Conservation (phyloP, 2,888 invertebrate genomes). For the Dorcus parallelipipedus region DNA sequence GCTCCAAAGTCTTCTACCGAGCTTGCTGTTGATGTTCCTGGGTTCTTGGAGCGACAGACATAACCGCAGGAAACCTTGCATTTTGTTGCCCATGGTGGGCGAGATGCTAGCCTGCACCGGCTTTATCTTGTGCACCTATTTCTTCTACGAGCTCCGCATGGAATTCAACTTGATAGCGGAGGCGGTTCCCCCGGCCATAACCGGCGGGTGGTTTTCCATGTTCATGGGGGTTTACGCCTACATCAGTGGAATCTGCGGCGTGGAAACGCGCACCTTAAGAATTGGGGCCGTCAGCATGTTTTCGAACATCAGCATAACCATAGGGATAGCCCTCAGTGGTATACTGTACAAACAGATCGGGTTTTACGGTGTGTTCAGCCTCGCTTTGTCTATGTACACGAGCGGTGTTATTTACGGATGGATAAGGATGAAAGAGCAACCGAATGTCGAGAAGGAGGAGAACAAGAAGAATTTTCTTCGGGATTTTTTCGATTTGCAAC, state of each 20-base stretch:
- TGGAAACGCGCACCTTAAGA: conserved; percentile 56
- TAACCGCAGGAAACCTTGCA: conserved; percentile 68
- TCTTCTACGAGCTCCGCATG: conserved; percentile 53
- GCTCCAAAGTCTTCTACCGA: conserved; percentile 74
- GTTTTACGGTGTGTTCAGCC: conserved; percentile 35
- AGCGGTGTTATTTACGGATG: conserved; percentile 30
- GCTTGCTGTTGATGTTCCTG: conserved; percentile 69
- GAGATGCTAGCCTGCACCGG: conserved; percentile 58
- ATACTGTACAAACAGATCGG: conserved; percentile 46
- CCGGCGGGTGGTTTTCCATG: conserved; percentile 56
- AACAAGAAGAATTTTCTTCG: conserved; percentile 45
- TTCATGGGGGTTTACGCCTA: conserved; percentile 60
- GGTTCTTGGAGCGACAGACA: conserved; percentile 69
- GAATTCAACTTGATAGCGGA: conserved; percentile 54
- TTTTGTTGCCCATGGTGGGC: conserved; percentile 72
- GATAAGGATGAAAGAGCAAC: conserved; percentile 29
- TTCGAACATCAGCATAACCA: conserved; percentile 52
- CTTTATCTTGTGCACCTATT: conserved; percentile 53
- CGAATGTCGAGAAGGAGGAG: conserved; percentile 49
- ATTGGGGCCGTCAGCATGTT: conserved; percentile 59
- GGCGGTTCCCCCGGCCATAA: conserved; percentile 52
- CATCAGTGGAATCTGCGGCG: conserved; percentile 56
- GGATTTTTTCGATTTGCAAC: conserved; percentile 66
- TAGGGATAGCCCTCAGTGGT: conserved; percentile 53
- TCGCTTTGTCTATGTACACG: conserved; percentile 28